A percentile compares a stretch with the other conserved stretches of the same genome.
These are phyloP conservation scores for Ibidorhyncha struthersii DNA, from an alignment of 2,113 vertebrate species.

Conservation along the genomic window DNA sequence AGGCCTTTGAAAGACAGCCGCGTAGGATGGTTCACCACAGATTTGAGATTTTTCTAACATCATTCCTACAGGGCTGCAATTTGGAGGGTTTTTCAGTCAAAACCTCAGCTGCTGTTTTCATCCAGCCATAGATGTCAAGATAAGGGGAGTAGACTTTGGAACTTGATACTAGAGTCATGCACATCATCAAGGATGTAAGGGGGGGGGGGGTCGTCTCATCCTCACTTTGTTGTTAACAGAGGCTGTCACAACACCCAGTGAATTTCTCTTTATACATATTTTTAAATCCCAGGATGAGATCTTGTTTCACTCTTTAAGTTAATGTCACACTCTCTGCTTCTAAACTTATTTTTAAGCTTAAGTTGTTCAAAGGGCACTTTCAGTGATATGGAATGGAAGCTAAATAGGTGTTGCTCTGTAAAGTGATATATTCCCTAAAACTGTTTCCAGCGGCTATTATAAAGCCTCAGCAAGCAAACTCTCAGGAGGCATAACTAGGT, in stretches of 20 bases:
- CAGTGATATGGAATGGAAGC: background rate
- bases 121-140: background rate
- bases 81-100: background rate
- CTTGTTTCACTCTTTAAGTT: constrained; percentile 30
- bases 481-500: constrained; percentile 41
- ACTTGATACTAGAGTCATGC: background rate
- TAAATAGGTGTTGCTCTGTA: constrained; percentile 28
- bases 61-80: background rate
- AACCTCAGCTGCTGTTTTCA: constrained; percentile 27
- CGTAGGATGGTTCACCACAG: background rate
- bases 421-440: constrained; percentile 36
- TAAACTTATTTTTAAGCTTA: constrained; percentile 18
- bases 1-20: background rate
- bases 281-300: background rate
- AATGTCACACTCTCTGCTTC: background rate
- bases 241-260: background rate
- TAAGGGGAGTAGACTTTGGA: background rate
- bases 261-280: background rate
- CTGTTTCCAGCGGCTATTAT: background rate
- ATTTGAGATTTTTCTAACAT: constrained; percentile 12
- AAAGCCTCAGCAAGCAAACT: constrained; percentile 36
- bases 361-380: constrained; percentile 26
- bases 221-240: constrained; percentile 1
- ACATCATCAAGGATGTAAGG: background rate
- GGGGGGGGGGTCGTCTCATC: background rate